Conservation (phyloP, 64 coral and sea anemone genomes). For the Orbicella faveolata region DNA sequence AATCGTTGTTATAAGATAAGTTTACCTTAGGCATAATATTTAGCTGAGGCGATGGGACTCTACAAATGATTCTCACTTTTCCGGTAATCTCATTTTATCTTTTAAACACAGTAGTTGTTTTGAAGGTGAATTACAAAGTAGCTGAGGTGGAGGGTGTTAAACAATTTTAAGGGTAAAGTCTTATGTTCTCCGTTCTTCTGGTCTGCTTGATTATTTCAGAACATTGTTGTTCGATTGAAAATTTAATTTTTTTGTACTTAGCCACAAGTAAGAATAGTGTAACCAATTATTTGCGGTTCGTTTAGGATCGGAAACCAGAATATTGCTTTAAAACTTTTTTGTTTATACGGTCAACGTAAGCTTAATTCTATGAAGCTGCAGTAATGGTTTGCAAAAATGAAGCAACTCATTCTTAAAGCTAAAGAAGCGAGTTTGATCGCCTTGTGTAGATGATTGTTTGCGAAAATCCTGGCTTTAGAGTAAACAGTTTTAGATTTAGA, state of each 20-base stretch:
- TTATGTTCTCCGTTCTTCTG: background rate
- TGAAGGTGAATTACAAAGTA: background rate
- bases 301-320: background rate
- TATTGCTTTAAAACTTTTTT: slow-evolving; percentile 3
- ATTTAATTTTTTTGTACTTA: background rate
- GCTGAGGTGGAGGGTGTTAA: background rate
- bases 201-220: background rate
- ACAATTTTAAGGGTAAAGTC: no score
- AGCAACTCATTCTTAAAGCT: background rate
- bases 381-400: background rate
- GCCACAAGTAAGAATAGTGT: background rate
- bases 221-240: background rate
- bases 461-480: background rate
- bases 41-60: background rate
- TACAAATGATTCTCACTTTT: background rate
- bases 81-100: background rate
- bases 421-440: background rate
- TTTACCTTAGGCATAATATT: background rate
- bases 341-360: background rate
- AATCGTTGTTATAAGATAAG: background rate
- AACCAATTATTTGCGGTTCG: slow-evolving; percentile 4
- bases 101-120: background rate
- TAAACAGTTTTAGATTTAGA: slow-evolving; percentile 16
- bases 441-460: background rate
- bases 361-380: background rate